Conservation (phyloP, 2,113 vertebrate species). For the Cariama cristata region DNA sequence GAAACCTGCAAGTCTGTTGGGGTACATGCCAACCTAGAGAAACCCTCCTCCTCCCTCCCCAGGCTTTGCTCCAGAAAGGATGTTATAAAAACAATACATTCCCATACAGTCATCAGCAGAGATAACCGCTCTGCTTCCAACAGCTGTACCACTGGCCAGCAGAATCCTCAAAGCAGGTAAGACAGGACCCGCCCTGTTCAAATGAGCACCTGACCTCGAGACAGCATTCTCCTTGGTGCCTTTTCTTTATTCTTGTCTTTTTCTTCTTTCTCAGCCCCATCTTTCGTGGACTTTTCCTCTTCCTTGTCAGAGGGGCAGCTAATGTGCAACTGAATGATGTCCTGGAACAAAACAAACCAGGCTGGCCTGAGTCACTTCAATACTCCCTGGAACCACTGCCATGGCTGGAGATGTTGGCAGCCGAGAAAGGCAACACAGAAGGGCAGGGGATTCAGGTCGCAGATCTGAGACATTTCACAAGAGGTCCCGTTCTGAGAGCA, state of each 20-base stretch:
- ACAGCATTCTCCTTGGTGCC: slow-evolving; percentile 92
- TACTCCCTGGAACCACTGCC: not conserved
- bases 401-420: not conserved
- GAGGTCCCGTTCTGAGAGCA: not conserved
- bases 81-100: accelerated
- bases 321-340: slow-evolving; percentile 96
- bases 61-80: not conserved
- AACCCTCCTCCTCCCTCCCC: not conserved
- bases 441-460: not conserved
- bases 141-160: not conserved
- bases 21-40: not conserved
- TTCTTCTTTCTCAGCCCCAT: slow-evolving; percentile 95
- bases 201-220: slow-evolving; percentile 85
- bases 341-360: slow-evolving; percentile 74
- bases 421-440: not conserved
- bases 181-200: not conserved
- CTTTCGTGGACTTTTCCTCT: slow-evolving; percentile 93
- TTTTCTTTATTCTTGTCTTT: slow-evolving; percentile 95
- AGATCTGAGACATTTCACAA: not conserved
- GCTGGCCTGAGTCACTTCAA: not conserved
- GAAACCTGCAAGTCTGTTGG: not conserved
- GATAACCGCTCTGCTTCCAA: not conserved
- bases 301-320: slow-evolving; percentile 98
- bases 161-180: not conserved
- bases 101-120: not conserved